Percentiles rank a stretch among this genome's conserved stretches.
These are phyloP conservation scores for Bovichtus diacanthus DNA, from an alignment of 2,797 vertebrate genomes.

Conservation along the genomic window DNA sequence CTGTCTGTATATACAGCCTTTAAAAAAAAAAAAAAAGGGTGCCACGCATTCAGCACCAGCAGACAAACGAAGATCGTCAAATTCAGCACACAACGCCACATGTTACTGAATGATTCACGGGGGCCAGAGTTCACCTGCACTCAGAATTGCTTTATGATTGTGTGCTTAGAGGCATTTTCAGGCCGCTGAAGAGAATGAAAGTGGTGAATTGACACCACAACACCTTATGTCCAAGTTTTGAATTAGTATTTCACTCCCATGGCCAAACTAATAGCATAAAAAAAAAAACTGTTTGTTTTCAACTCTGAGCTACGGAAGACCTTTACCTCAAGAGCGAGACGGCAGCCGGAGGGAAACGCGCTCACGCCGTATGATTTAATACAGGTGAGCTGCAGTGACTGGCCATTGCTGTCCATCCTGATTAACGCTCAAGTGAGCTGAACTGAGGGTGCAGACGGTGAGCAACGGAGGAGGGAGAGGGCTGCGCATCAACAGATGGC, in stretches of 20 bases:
- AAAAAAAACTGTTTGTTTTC: slow-evolving; percentile 19
- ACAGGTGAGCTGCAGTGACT: slow-evolving; percentile 18
- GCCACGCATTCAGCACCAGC: slow-evolving; percentile 20
- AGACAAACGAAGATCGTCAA: neutral
- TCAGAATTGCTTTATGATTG: slow-evolving; percentile 72
- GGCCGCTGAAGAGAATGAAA: slow-evolving; percentile 38
- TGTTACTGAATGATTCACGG: slow-evolving; percentile 65
- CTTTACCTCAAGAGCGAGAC: neutral
- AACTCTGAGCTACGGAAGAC: neutral
- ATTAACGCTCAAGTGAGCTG: slow-evolving; percentile 38
- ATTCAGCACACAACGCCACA: slow-evolving; percentile 44
- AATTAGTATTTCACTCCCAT: slow-evolving; percentile 33
- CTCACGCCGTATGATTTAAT: slow-evolving; percentile 22
- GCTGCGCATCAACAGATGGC: slow-evolving; percentile 56
- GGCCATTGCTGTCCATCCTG: slow-evolving; percentile 42
- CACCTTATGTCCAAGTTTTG: neutral
- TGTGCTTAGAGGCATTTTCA: slow-evolving; percentile 61
- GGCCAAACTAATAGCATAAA: slow-evolving; percentile 1
- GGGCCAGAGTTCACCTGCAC: slow-evolving; percentile 47
- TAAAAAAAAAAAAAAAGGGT: slow-evolving; percentile 2
- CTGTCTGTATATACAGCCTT: slow-evolving; percentile 1
- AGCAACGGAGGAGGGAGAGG: slow-evolving; percentile 20
- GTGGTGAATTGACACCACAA: slow-evolving; percentile 26
- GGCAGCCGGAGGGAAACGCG: neutral
- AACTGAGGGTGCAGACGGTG: slow-evolving; percentile 22